phyloP scores from a whole-genome alignment of 2,888 invertebrate species.

The Epicampocera succincta region DNA sequence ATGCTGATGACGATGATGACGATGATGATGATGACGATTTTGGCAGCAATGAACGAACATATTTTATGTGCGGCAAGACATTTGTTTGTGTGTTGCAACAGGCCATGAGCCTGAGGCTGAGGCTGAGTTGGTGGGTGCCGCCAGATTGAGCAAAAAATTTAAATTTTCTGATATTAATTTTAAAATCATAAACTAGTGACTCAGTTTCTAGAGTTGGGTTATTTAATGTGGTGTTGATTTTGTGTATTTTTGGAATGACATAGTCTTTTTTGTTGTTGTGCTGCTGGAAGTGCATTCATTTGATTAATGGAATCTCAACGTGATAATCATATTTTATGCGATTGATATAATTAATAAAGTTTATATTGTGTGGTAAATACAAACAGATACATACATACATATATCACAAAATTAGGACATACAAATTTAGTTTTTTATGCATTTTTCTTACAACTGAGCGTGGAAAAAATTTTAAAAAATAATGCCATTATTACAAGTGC shows the following conservation, averaged over 20 bases:
- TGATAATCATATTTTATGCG: constrained; percentile 30
- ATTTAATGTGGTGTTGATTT: constrained; percentile 27
- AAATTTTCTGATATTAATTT: constrained; percentile 32
- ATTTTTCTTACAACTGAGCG: too few relatives aligned
- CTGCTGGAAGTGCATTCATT: constrained; percentile 11
- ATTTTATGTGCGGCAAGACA: neutral
- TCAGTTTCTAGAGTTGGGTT: constrained; percentile 36
- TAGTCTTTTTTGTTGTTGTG: neutral
- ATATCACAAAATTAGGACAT: too few relatives aligned
- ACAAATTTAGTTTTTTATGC: too few relatives aligned
- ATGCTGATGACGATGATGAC: constrained; percentile 27
- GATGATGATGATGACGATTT: constrained; percentile 28
- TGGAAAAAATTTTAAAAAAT: too few relatives aligned
- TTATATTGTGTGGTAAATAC: constrained; percentile 6
- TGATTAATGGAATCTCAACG: constrained; percentile 35
- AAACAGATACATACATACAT: neutral
- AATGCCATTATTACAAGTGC: too few relatives aligned
- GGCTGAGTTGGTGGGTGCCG: constrained; percentile 47
- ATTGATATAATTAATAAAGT: constrained; percentile 24
- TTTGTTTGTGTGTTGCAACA: constrained; percentile 20
- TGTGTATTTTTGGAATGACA: constrained; percentile 37
- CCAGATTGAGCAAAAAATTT: constrained; percentile 8
- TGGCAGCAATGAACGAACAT: neutral
- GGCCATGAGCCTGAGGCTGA: neutral
- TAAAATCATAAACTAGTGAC: constrained; percentile 51